Conservation (phyloP, 2,797 vertebrate species). For the Thaleichthys pacificus region DNA sequence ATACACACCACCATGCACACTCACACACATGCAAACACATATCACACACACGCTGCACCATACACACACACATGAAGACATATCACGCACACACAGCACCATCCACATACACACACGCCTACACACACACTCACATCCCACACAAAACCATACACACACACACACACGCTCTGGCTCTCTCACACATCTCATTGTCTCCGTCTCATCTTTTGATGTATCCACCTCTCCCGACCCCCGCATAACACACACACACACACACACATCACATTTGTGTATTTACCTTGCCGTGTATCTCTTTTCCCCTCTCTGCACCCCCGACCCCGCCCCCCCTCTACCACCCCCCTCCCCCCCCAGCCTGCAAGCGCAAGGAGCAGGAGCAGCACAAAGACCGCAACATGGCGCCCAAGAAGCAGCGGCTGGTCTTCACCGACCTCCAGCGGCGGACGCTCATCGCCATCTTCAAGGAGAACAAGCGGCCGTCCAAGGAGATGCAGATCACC, state of each 20-base stretch:
- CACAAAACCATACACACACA: background rate
- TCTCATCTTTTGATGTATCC: slow-evolving; percentile 1
- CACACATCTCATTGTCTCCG: slow-evolving; percentile 32
- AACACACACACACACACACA: too few species aligned
- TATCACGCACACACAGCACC: background rate
- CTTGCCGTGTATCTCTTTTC: slow-evolving; percentile 60
- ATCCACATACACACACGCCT: too few species aligned
- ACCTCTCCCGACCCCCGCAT: slow-evolving; percentile 8
- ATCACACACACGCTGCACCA: too few species aligned
- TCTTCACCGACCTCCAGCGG: slow-evolving; percentile 98
- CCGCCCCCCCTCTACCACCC: slow-evolving; percentile 51
- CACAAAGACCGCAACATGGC: slow-evolving; percentile 92
- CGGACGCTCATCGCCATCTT: slow-evolving; percentile 98
- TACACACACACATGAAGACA: slow-evolving; percentile 22
- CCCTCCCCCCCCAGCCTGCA: slow-evolving; percentile 85
- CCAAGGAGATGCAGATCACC: slow-evolving; percentile 98
- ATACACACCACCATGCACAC: too few species aligned
- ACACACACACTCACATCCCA: too few species aligned
- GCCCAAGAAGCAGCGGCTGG: slow-evolving; percentile 96
- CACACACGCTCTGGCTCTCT: background rate
- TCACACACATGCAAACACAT: too few species aligned
- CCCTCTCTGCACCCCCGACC: slow-evolving; percentile 47
- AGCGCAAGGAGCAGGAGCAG: slow-evolving; percentile 98
- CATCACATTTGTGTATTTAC: slow-evolving; percentile 56
- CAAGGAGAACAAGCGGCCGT: slow-evolving; percentile 98